Evolutionary conservation across 2,888 invertebrate species (phyloP).

Genomic region (Perizoma affinitatum): DNA sequence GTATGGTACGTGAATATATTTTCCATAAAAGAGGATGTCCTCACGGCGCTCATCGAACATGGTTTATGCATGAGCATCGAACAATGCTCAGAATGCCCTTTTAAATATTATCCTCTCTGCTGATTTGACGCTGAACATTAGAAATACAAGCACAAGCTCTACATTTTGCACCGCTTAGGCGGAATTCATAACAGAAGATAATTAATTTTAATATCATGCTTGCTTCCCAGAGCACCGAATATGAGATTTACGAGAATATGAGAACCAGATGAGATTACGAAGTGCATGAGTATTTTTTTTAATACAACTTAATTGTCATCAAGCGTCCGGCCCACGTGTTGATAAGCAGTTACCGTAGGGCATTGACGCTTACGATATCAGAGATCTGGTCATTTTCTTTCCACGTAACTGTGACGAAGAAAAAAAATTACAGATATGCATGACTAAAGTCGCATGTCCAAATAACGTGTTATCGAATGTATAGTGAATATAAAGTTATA

Average conservation of each 20-base stretch:
- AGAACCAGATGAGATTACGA: not conserved
- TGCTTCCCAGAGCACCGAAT: not conserved
- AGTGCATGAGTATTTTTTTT: not conserved
- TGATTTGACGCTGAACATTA: not conserved
- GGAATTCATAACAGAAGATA: not conserved
- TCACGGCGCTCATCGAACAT: conserved; percentile 24
- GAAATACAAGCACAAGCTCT: not conserved
- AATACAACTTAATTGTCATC: not conserved
- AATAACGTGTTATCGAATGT: too few species aligned
- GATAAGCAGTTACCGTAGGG: too few species aligned
- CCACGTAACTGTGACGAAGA: too few species aligned
- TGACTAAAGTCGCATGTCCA: too few species aligned
- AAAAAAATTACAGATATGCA: too few species aligned
- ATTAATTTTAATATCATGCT: not conserved
- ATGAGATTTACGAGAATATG: not conserved
- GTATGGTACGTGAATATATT: conserved; percentile 32
- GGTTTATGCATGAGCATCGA: conserved; percentile 37
- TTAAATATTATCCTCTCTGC: not conserved
- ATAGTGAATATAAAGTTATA: too few species aligned
- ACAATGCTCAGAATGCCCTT: conserved; percentile 26
- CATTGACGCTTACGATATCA: too few species aligned
- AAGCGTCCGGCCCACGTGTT: too few species aligned
- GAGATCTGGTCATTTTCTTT: too few species aligned
- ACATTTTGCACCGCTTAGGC: not conserved
- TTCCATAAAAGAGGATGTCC: conserved; percentile 36